Evolutionary conservation across 2,797 vertebrate genomes (phyloP).

Genomic region (Xenopus petersii): DNA sequence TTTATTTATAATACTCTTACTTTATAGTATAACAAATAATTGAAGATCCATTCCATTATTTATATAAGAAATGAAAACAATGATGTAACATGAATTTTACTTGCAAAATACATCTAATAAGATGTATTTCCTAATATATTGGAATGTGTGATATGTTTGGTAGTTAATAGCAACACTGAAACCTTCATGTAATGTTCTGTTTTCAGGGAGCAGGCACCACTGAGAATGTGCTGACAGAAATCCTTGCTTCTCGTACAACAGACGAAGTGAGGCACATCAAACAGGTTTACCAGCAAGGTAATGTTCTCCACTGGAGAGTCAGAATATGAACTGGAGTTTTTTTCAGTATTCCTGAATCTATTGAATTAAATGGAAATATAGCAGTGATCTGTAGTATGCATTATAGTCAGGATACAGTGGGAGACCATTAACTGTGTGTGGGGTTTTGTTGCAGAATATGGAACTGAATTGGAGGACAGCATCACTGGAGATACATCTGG

Average conservation of each 20-base stretch:
- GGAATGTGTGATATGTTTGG: too few relatives aligned
- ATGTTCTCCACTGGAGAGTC: background rate
- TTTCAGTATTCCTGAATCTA: too few relatives aligned
- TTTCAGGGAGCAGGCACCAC: constrained; percentile 86
- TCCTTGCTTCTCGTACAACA: constrained; percentile 85
- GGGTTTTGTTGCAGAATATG: constrained; percentile 77
- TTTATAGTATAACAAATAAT: too few relatives aligned
- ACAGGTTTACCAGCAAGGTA: constrained; percentile 89
- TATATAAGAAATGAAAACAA: too few relatives aligned
- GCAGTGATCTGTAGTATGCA: background rate
- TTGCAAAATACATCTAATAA: too few relatives aligned
- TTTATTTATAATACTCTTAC: too few relatives aligned
- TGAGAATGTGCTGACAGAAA: constrained; percentile 88
- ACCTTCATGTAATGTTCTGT: too few relatives aligned
- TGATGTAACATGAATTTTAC: too few relatives aligned
- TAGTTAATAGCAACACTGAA: too few relatives aligned
- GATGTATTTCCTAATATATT: too few relatives aligned
- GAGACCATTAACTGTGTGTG: background rate
- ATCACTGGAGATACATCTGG: constrained; percentile 87
- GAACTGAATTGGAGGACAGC: constrained; percentile 82
- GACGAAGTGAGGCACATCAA: constrained; percentile 74
- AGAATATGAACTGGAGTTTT: background rate
- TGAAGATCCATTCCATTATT: too few relatives aligned
- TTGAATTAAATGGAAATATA: background rate
- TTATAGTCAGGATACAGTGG: background rate